phyloP scores from a whole-genome alignment of 1,140 invertebrate species.

The Thereuonema tuberculata region DNA sequence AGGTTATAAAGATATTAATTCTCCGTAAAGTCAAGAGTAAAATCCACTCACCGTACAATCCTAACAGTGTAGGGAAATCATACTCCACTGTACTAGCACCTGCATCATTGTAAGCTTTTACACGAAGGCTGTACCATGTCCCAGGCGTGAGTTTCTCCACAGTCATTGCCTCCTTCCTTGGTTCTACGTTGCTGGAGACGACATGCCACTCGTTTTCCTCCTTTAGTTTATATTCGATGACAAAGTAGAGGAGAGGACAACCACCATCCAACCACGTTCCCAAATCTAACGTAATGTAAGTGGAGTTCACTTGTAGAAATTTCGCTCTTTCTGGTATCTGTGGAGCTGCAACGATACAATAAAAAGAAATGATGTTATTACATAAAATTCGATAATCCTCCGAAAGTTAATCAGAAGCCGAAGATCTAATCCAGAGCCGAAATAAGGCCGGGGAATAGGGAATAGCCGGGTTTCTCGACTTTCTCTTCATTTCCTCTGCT shows the following conservation, averaged over 20 bases:
- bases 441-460: too few species aligned
- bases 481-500: too few species aligned
- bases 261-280: conserved; percentile 5
- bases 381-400: too few species aligned
- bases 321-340: not conserved
- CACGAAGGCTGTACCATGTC: not conserved
- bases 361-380: not conserved
- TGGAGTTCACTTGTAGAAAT: not conserved
- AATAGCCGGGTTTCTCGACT: too few species aligned
- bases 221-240: conserved; percentile 1
- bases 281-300: not conserved
- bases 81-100: conserved; percentile 2
- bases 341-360: not conserved
- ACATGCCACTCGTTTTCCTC: not conserved
- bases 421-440: too few species aligned
- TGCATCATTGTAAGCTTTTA: conserved; percentile 1
- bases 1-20: too few species aligned
- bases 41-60: too few species aligned
- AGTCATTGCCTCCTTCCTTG: not conserved
- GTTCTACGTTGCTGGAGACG: not conserved
- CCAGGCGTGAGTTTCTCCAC: not conserved
- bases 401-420: too few species aligned
- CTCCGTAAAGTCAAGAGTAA: too few species aligned
- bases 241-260: conserved; percentile 1
- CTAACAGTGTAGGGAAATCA: conserved; percentile 4